Evolutionary conservation across 2,113 vertebrate genomes (phyloP).

Genomic region (Sus scrofa): DNA sequence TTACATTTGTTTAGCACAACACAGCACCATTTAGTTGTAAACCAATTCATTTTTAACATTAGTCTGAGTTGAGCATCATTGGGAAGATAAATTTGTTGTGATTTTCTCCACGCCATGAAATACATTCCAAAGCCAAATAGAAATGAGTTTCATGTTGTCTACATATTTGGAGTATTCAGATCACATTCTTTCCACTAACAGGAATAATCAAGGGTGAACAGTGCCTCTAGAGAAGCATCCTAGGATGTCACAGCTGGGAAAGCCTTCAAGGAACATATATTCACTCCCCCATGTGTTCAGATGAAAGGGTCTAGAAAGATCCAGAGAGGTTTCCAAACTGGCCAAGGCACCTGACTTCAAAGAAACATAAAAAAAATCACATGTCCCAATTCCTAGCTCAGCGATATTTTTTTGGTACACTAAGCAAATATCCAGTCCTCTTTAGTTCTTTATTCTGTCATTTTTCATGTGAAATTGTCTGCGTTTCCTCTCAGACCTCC

Average conservation of each 20-base stretch:
- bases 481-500: neutral
- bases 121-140: constrained; percentile 30
- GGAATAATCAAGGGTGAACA: constrained; percentile 21
- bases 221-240: neutral
- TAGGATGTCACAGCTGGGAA: neutral
- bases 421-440: neutral
- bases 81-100: constrained; percentile 43
- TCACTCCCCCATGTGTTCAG: neutral
- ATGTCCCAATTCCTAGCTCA: neutral
- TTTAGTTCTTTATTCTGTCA: neutral
- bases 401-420: neutral
- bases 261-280: neutral
- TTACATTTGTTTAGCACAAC: neutral
- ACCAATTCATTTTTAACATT: constrained; percentile 62
- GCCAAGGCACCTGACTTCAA: neutral
- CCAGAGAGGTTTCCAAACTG: neutral
- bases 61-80: neutral
- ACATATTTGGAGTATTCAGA: constrained; percentile 37
- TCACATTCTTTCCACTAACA: constrained; percentile 26
- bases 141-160: constrained; percentile 39
- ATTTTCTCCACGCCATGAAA: constrained; percentile 44
- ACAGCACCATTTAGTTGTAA: neutral
- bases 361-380: neutral
- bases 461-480: constrained; percentile 28
- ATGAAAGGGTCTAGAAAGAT: constrained; percentile 4